phyloP scores from a whole-genome alignment of 2,888 invertebrate species.

The Oxystoma pomonae region DNA sequence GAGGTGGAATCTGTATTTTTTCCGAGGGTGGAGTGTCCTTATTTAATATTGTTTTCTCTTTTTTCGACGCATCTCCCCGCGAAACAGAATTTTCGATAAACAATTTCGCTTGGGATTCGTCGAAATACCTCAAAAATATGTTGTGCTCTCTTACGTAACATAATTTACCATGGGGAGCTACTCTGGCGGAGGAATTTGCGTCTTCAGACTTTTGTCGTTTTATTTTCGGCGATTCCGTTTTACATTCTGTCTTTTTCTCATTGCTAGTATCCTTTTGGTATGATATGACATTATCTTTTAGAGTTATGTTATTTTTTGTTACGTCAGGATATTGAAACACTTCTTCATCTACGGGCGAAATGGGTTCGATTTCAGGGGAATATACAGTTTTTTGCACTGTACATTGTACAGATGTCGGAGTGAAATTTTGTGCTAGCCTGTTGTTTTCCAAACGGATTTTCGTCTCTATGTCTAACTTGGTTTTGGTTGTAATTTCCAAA shows the following conservation, averaged over 20 bases:
- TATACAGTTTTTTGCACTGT: conserved; percentile 14
- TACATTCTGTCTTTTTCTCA: not conserved
- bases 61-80: conserved; percentile 17
- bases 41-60: conserved; percentile 14
- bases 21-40: conserved; percentile 8
- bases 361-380: conserved; percentile 23
- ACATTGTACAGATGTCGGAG: not conserved
- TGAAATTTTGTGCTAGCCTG: not conserved
- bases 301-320: not conserved
- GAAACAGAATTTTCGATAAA: conserved; percentile 27
- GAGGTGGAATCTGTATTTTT: conserved; percentile 25
- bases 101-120: conserved; percentile 31
- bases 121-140: conserved; percentile 32
- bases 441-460: not conserved
- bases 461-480: not conserved
- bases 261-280: not conserved
- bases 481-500: not conserved
- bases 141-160: conserved; percentile 30
- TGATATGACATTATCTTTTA: not conserved
- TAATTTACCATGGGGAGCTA: conserved; percentile 32
- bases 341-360: conserved; percentile 16
- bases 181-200: conserved; percentile 2
- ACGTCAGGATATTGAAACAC: conserved; percentile 16
- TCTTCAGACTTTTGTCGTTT: not conserved
- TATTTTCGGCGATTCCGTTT: not conserved